Evolutionary conservation across 2,797 vertebrate species (phyloP).

Genomic region (Threskiornis aethiopicus): DNA sequence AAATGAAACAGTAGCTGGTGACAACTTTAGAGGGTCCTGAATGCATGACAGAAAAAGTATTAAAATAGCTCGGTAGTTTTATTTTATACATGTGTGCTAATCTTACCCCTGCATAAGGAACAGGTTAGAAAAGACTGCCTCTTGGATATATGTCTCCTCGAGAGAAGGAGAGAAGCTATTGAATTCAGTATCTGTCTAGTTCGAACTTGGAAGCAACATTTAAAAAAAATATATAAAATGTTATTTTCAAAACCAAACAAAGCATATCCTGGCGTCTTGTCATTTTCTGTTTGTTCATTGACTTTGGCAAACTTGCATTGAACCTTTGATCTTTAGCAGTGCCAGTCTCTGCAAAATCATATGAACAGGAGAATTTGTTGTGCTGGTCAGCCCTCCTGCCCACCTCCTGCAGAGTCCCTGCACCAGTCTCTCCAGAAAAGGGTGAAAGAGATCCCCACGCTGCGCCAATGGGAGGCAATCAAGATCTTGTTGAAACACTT

Average conservation of each 20-base stretch:
- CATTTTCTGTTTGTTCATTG: not conserved
- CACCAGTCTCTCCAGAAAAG: not conserved
- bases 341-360: not conserved
- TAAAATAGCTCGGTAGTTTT: conserved; percentile 75
- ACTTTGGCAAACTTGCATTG: not conserved
- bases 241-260: not conserved
- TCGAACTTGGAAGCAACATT: not conserved
- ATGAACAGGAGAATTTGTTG: not conserved
- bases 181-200: not conserved
- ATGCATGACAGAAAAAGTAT: conserved; percentile 71
- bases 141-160: not conserved
- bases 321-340: not conserved
- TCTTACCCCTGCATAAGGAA: conserved; percentile 52
- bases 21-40: conserved; percentile 70
- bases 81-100: conserved; percentile 59
- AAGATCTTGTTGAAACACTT: not conserved
- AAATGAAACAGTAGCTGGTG: conserved; percentile 74
- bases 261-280: not conserved
- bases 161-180: not conserved
- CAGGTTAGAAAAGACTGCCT: conserved; percentile 31
- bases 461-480: not conserved
- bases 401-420: not conserved
- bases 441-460: not conserved
- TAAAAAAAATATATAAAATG: not conserved
- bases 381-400: not conserved